Evolutionary conservation across 2,888 invertebrate species (phyloP).

Genomic region (Monoplex corrugatus): DNA sequence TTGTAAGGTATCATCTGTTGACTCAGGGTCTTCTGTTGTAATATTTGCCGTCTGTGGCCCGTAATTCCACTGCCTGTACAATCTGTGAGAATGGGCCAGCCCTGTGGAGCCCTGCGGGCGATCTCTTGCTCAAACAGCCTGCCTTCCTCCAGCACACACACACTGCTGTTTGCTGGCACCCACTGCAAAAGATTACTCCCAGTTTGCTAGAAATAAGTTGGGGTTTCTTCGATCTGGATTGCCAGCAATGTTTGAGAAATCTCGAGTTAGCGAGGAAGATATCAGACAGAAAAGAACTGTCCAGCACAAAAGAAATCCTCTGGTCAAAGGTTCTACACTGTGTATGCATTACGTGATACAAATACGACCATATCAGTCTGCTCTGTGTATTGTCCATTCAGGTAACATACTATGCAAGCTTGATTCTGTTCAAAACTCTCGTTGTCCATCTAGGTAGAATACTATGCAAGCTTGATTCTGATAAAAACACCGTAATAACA

Average conservation of each 20-base stretch:
- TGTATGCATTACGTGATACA: too few relatives aligned
- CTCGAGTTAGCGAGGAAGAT: too few relatives aligned
- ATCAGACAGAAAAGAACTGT: too few relatives aligned
- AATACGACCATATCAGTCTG: too few relatives aligned
- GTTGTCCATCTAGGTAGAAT: too few relatives aligned
- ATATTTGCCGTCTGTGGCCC: slow-evolving; percentile 60
- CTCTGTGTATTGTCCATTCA: too few relatives aligned
- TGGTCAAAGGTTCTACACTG: too few relatives aligned
- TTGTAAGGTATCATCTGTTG: slow-evolving; percentile 63
- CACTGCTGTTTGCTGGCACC: slow-evolving; percentile 52
- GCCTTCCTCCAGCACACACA: slow-evolving; percentile 50
- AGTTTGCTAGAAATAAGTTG: slow-evolving; percentile 53
- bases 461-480: too few relatives aligned
- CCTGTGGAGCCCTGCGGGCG: slow-evolving; percentile 36
- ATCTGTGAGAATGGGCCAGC: slow-evolving; percentile 38
- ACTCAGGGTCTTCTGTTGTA: slow-evolving; percentile 56
- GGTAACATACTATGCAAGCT: too few relatives aligned
- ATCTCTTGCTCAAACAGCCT: slow-evolving; percentile 21
- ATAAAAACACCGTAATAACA: too few relatives aligned
- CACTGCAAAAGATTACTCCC: slow-evolving; percentile 55
- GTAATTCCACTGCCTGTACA: slow-evolving; percentile 56
- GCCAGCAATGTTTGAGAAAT: slow-evolving; percentile 11
- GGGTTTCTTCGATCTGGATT: slow-evolving; percentile 46
- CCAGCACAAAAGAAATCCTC: too few relatives aligned
- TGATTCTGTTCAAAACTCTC: too few relatives aligned